Conservation (phyloP, 2,888 invertebrate genomes). For the Dusona sp. region DNA sequence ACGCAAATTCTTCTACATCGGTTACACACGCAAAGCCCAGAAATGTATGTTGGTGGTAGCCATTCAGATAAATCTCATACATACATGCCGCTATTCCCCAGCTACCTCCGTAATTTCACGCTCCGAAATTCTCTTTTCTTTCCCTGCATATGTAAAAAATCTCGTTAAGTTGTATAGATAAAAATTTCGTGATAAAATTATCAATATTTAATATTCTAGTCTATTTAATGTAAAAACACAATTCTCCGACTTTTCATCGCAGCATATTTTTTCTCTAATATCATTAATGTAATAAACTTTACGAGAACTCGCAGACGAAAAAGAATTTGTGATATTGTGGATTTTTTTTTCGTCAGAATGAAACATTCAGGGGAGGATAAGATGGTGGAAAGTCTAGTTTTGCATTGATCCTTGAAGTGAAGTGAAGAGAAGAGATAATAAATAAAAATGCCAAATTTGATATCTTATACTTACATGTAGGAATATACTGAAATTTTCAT, state of each 20-base stretch:
- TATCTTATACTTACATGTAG: neutral
- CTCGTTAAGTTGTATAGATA: neutral
- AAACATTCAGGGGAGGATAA: neutral
- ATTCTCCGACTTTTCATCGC: neutral
- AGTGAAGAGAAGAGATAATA: no score
- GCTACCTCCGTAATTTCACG: neutral
- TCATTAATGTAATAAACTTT: neutral
- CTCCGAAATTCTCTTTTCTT: neutral
- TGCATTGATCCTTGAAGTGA: neutral
- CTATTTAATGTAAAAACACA: neutral
- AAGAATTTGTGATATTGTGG: neutral
- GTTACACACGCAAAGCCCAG: neutral
- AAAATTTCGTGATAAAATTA: neutral
- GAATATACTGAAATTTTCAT: neutral
- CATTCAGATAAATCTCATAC: conserved; percentile 34
- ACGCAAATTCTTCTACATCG: neutral
- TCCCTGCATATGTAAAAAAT: neutral
- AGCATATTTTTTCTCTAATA: neutral
- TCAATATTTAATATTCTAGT: neutral
- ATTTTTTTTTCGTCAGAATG: neutral
- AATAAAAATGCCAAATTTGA: neutral
- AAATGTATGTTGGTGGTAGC: neutral
- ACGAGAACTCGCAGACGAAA: neutral
- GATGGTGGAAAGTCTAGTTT: neutral
- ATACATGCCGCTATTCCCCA: neutral